Conservation (phyloP, 2,113 vertebrate genomes). For the Calyptomena viridis region DNA sequence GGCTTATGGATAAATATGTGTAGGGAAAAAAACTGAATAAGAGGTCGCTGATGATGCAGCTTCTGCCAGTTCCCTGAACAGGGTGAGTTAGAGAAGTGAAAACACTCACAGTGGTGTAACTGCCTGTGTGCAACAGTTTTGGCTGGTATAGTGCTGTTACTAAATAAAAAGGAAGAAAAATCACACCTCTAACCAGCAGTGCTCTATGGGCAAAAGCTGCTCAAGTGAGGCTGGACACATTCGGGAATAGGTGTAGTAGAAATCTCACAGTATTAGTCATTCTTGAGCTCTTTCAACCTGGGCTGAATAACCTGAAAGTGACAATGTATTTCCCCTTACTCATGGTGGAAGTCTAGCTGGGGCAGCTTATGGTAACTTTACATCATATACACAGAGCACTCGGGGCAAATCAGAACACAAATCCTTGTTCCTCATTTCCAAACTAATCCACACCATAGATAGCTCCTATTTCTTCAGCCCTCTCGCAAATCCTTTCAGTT, state of each 20-base stretch:
- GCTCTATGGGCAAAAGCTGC: not conserved
- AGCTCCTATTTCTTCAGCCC: not conserved
- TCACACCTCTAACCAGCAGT: not conserved
- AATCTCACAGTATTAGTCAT: constrained; percentile 36
- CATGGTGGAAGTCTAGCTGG: not conserved
- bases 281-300: not conserved
- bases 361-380: constrained; percentile 4
- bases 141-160: not conserved
- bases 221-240: not conserved
- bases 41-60: not conserved
- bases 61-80: not conserved
- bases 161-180: not conserved
- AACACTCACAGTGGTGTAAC: not conserved
- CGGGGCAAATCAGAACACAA: constrained; percentile 33
- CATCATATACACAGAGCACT: not conserved
- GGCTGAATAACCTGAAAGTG: not conserved
- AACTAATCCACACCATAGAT: not conserved
- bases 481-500: not conserved
- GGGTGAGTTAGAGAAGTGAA: not conserved
- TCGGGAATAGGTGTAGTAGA: constrained; percentile 38
- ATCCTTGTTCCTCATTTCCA: not conserved
- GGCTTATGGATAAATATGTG: not conserved
- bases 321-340: not conserved
- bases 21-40: not conserved
- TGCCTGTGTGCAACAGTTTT: not conserved